phyloP scores from a whole-genome alignment of 2,888 invertebrate genomes.

The Cephus rjabovi region DNA sequence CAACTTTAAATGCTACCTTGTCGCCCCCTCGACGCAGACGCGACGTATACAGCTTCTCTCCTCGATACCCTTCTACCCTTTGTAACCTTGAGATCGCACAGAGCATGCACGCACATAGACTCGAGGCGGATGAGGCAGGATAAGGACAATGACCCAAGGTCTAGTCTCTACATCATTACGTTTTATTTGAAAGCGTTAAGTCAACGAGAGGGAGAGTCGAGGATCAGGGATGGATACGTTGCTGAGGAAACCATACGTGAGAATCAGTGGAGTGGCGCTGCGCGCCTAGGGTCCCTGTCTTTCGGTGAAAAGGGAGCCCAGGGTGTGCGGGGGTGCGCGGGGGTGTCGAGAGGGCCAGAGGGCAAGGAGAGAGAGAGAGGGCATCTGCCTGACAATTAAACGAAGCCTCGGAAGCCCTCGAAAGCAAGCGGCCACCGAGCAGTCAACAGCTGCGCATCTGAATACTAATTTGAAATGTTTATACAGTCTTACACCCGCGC shows the following conservation, averaged over 20 bases:
- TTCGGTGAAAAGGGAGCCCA: conserved; percentile 12
- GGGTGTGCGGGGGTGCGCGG: neutral
- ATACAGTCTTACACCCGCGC: conserved; percentile 55
- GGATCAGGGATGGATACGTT: conserved; percentile 39
- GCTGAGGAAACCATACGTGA: conserved; percentile 57
- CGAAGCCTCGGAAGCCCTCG: conserved; percentile 64
- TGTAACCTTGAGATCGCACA: neutral
- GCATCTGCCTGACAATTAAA: conserved; percentile 65
- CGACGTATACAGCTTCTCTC: neutral
- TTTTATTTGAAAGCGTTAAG: neutral
- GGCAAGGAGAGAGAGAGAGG: conserved; percentile 33
- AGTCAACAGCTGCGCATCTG: conserved; percentile 64
- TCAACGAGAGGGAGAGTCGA: neutral
- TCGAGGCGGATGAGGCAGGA: neutral
- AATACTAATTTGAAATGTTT: conserved; percentile 66
- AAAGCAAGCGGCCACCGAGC: conserved; percentile 56
- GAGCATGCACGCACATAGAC: neutral
- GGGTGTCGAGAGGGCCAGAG: conserved; percentile 20
- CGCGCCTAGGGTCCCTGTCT: neutral
- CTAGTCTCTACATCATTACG: neutral
- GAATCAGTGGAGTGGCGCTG: conserved; percentile 18
- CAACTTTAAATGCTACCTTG: conserved; percentile 51
- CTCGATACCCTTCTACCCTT: neutral
- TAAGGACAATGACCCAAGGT: neutral
- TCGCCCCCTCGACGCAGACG: conserved; percentile 25